Percentiles rank a stretch among this genome's conserved stretches.
Evolutionary conservation across 2,797 vertebrate species (phyloP).

Genomic region (Apogon talboti): DNA sequence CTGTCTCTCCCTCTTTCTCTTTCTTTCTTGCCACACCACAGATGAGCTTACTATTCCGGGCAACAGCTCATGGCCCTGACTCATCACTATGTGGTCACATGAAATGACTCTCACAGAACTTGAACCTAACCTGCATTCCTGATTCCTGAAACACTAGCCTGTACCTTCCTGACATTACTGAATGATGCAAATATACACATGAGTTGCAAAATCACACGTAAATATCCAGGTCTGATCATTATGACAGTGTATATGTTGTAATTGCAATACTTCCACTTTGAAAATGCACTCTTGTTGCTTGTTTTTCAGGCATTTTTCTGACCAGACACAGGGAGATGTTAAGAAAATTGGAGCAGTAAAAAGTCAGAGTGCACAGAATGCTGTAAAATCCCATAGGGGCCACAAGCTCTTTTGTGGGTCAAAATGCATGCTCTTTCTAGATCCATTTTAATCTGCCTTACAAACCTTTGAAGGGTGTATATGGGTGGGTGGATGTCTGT

Average conservation of each 20-base stretch:
- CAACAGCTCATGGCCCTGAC: constrained; percentile 68
- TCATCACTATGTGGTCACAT: constrained; percentile 74
- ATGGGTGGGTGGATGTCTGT: constrained; percentile 38
- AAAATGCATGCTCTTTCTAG: constrained; percentile 37
- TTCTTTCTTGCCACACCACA: constrained; percentile 54
- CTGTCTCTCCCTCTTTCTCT: constrained; percentile 25
- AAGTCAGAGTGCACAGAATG: constrained; percentile 13
- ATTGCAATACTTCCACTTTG: too few species aligned
- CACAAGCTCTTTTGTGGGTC: constrained; percentile 59
- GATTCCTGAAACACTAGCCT: constrained; percentile 52
- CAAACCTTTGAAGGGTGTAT: constrained; percentile 55
- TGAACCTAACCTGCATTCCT: constrained; percentile 61
- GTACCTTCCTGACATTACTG: neutral
- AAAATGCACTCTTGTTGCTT: too few species aligned
- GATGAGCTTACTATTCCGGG: constrained; percentile 74
- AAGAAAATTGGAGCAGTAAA: neutral
- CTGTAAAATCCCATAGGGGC: constrained; percentile 49
- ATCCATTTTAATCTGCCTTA: constrained; percentile 51
- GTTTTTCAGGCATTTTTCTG: too few species aligned
- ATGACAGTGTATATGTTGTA: neutral
- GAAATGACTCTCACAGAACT: constrained; percentile 66
- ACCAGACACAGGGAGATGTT: neutral
- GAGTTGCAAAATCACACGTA: constrained; percentile 27
- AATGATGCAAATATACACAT: constrained; percentile 37
- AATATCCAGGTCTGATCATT: neutral